phyloP scores from a whole-genome alignment of 2,797 vertebrate genomes.

The Loris lydekkerianus region DNA sequence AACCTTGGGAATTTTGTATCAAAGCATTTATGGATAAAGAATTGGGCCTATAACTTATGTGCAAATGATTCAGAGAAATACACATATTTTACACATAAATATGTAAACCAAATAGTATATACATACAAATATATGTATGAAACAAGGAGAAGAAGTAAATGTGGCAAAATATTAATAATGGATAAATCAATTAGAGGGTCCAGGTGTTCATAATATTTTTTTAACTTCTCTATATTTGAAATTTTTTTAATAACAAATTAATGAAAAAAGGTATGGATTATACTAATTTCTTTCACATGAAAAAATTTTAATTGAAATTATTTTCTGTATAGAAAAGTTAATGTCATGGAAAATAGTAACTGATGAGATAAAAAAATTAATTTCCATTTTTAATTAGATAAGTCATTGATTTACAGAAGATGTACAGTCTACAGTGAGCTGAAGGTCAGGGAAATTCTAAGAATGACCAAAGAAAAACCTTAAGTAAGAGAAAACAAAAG shows the following conservation, averaged over 20 bases:
- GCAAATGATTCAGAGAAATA: not conserved
- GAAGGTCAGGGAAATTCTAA: slow-evolving; percentile 35
- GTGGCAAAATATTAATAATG: slow-evolving; percentile 46
- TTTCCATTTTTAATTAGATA: slow-evolving; percentile 45
- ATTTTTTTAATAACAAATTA: slow-evolving; percentile 9
- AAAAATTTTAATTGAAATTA: slow-evolving; percentile 31
- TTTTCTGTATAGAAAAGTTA: not conserved
- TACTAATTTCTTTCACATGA: slow-evolving; percentile 28
- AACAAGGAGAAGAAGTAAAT: not conserved
- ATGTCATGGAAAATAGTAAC: not conserved
- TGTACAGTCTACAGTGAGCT: slow-evolving; percentile 7
- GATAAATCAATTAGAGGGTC: not conserved
- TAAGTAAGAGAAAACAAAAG: slow-evolving; percentile 13
- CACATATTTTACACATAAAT: not conserved
- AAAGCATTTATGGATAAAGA: slow-evolving; percentile 19
- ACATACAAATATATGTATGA: not conserved
- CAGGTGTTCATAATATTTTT: not conserved
- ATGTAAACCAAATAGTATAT: not conserved
- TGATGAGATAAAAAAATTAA: not conserved
- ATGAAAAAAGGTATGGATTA: slow-evolving; percentile 9
- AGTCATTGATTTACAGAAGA: slow-evolving; percentile 41
- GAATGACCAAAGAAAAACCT: not conserved
- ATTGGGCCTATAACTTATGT: not conserved
- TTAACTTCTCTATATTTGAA: slow-evolving; percentile 9
- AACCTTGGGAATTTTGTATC: slow-evolving; percentile 11